These are phyloP conservation scores for Philereme transversata DNA, from an alignment of 2,888 invertebrate species.

Conservation along the genomic window DNA sequence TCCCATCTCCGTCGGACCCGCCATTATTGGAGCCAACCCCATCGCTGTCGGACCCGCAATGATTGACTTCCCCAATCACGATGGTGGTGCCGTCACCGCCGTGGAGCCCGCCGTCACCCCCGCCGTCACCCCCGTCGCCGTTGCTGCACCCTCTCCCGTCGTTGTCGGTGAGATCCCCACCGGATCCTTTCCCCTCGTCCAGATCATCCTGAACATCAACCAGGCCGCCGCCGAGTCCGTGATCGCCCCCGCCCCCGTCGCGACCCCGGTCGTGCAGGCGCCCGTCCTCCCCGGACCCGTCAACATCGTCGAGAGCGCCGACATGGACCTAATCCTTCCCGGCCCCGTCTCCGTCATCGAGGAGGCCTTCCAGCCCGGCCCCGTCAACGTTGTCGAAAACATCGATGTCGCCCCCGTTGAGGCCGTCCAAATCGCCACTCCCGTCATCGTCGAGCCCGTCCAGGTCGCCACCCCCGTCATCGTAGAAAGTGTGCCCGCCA, in stretches of 20 bases:
- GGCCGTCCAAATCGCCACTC: conserved; percentile 36
- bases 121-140: neutral
- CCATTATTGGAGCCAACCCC: conserved; percentile 40
- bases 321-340: neutral
- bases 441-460: conserved; percentile 37
- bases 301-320: conserved; percentile 21
- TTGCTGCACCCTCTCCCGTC: conserved; percentile 1
- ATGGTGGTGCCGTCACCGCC: conserved; percentile 30
- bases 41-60: conserved; percentile 16
- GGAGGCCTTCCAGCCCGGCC: conserved; percentile 23
- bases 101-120: neutral
- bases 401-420: conserved; percentile 30
- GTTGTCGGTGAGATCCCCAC: conserved; percentile 20
- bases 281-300: conserved; percentile 32
- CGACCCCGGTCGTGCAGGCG: conserved; percentile 28
- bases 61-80: conserved; percentile 25
- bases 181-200: conserved; percentile 33
- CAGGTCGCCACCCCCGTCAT: conserved; percentile 34
- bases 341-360: neutral
- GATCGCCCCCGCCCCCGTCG: conserved; percentile 21
- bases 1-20: conserved; percentile 32
- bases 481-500: conserved; percentile 22
- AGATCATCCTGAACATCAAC: conserved; percentile 39
- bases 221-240: conserved; percentile 19
- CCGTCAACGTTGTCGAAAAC: conserved; percentile 31